Evolutionary conservation across 2,113 vertebrate species (phyloP), one percentile per base, ranked within the genome.

Genomic region (Dolichallabes microphthalmus): DNA sequence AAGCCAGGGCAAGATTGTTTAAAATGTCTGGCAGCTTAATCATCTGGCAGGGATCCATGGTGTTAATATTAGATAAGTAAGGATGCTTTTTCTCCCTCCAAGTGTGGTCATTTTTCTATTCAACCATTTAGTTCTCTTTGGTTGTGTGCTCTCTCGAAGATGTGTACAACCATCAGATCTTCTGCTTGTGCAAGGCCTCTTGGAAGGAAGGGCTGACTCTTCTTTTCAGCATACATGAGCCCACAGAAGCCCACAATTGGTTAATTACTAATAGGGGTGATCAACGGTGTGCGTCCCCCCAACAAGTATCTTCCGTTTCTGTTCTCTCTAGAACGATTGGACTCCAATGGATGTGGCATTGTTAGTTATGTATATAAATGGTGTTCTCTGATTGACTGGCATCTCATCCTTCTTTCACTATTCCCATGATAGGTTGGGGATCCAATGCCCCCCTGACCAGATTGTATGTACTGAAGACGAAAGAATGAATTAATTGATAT

Each of bases 1-100:
- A 80, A 89, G 81, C 63, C 13, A 22, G 39, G 82, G 86, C 83
- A 78, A 79, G 84, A 63, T 60, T 82, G 83, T 87, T 57, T 83
- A 83, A 85, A 45, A 66, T 63, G 73, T 73, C 57, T 83, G 12
- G 64, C 86, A 78, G 85, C 87, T 94, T 93, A 93, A 92, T 91
- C 88, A 73, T 80, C 89, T 92, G 89, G 89, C 90, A 86, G 69
- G 63, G 80, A 87, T 89, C 91, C 90, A 92, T 90, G 88, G 91
- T 83, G 85, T 90, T 92, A 88, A 89, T 89, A 86, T 85, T 88
- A 61, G 89, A 84, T 91, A 92, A 90, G 90, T 90, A 92, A 89
- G 92, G 84, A 92, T 92, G 91, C 91, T 69, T 45, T 74, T 25
- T 13, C 5, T n/a, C 15, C 60, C 71, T 20, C 60, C 71, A 1